Evolutionary conservation across 2,888 invertebrate genomes (phyloP), one percentile per base, ranked within the genome.

Genomic region (Stenodera caucasica): DNA sequence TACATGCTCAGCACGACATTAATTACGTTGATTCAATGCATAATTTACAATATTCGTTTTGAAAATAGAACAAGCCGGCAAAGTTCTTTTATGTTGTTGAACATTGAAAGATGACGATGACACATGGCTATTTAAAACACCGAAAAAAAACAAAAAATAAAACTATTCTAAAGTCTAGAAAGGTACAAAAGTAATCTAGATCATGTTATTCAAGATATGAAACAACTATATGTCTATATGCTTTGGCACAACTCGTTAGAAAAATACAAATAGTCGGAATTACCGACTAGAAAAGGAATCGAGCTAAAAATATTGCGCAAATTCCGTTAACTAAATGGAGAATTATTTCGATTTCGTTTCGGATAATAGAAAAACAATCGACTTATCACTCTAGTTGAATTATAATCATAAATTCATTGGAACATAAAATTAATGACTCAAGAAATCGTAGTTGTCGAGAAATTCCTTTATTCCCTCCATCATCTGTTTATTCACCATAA

Each of bases 41-140:
- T 45, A 45, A 45, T 45, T 45, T 45, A 45, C 21, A 21, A 45
- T 18, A 21, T 45, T 21, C 21, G 21, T 40, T 45, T 21, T 45
- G 45, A 45, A 45, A 45, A 45, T 45, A 45, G 45, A 45, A 45
- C 45, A 45, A 11, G 45, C 45, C 45, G 45, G 21, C 45, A 21
- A 18, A 21, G 45, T 45, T 45, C 45, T 45, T 45, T 45, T 15
- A 45, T 45, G 45, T 45, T 45, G 18, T 45, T 45, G n/a, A n/a
- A 45, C 45, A 11, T 45, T 45, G 11, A 45, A 45, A 45, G 21
- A 45, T 45, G 45, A 45, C 45, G 45, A 45, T 45, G 45, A 45
- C 45, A 45, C 21, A 45, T 45, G 45, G 45, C 45, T 18, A 45
- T 45, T 45, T 45, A 21, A 45, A 45, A 45, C 15, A 15, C 37